These are phyloP conservation scores for Phataginus tetradactyla DNA, from an alignment of 2,797 vertebrate species.

Conservation along the genomic window DNA sequence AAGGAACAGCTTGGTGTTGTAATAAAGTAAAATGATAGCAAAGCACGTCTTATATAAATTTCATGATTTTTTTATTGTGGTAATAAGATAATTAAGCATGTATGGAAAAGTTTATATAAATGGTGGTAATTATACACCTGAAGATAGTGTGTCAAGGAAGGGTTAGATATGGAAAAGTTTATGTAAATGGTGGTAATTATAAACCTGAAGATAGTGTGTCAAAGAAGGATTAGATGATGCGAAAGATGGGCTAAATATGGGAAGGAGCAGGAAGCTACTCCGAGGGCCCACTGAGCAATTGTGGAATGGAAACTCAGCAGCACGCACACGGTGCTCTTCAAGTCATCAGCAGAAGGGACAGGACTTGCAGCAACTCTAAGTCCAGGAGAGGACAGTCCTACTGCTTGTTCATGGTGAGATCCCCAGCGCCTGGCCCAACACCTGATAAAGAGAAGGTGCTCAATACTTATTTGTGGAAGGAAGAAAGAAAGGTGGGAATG, in stretches of 20 bases:
- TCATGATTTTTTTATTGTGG: not conserved
- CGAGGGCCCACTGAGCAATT: not conserved
- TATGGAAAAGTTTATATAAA: not conserved
- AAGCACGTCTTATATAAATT: slow-evolving; percentile 9
- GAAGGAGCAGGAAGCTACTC: not conserved
- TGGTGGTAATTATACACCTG: not conserved
- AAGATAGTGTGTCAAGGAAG: not conserved
- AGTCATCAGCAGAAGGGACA: not conserved
- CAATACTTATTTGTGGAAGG: not conserved
- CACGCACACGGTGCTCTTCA: not conserved
- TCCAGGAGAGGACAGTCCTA: not conserved
- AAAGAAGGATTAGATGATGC: not conserved
- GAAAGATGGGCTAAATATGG: not conserved
- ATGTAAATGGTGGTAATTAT: not conserved
- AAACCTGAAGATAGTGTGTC: not conserved
- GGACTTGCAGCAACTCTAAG: not conserved
- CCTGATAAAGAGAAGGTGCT: not conserved
- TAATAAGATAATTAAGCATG: not conserved
- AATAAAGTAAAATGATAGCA: slow-evolving; percentile 29
- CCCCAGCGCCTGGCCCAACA: not conserved
- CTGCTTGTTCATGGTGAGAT: not conserved
- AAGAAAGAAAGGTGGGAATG: not conserved
- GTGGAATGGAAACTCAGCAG: not conserved
- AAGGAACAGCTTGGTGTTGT: slow-evolving; percentile 35
- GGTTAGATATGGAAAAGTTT: not conserved